phyloP scores from a whole-genome alignment of 2,797 vertebrate genomes.

The Threskiornis aethiopicus region DNA sequence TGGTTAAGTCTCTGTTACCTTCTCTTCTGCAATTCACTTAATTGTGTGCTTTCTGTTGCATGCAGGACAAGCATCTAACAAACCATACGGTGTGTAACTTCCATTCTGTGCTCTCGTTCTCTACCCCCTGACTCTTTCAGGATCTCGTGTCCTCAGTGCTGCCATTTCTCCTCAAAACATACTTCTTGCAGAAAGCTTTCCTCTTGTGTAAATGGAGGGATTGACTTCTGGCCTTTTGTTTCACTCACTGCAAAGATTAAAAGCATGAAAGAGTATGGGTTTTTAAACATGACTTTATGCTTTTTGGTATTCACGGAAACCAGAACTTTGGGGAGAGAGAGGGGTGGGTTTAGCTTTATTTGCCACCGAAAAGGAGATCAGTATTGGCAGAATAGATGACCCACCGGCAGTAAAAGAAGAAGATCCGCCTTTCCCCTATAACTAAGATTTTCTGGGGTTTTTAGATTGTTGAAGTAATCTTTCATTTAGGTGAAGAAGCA shows the following conservation, averaged over 20 bases:
- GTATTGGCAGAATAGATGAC: background rate
- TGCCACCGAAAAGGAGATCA: background rate
- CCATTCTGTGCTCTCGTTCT: background rate
- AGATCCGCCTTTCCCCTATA: background rate
- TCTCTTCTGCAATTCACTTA: background rate
- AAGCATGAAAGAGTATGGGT: background rate
- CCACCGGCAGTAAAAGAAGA: background rate
- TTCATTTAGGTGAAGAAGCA: background rate
- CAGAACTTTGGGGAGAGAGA: background rate
- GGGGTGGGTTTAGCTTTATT: background rate
- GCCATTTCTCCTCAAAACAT: background rate
- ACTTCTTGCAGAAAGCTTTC: background rate
- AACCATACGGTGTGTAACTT: background rate
- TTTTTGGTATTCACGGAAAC: background rate
- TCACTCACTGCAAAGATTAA: background rate
- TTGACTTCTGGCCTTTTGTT: background rate
- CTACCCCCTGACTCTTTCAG: background rate
- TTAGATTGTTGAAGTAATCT: background rate
- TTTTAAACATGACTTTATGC: background rate
- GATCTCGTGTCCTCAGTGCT: background rate
- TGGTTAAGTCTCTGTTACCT: background rate
- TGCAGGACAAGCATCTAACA: background rate
- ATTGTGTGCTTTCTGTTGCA: background rate
- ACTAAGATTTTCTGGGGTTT: background rate
- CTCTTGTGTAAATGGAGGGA: background rate